A percentile compares a stretch with the other conserved stretches of the same genome.
Conservation (phyloP, 2,797 vertebrate genomes). For the Microhierax caerulescens region DNA sequence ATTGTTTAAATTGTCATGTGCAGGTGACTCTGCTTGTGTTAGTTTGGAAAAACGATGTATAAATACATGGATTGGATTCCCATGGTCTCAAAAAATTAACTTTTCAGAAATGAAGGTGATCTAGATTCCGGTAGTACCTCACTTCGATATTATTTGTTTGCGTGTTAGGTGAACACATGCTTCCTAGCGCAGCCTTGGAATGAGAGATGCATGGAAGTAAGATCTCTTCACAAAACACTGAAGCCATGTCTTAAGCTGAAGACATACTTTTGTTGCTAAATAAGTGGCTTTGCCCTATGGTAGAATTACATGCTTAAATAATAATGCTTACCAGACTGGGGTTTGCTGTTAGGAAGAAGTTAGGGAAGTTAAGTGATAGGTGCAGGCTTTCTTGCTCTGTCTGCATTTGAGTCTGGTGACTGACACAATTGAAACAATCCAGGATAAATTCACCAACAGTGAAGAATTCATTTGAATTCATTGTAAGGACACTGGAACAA, state of each 20-base stretch:
- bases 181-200: neutral
- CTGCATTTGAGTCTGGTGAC: neutral
- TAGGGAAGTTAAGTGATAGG: neutral
- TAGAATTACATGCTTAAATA: neutral
- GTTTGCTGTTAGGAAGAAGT: neutral
- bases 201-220: neutral
- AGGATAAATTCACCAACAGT: neutral
- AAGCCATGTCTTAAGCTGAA: neutral
- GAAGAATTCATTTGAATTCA: neutral
- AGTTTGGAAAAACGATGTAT: neutral
- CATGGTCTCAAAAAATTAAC: neutral
- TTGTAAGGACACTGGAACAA: neutral
- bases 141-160: neutral
- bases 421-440: neutral
- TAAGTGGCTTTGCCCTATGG: constrained; percentile 14
- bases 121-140: neutral
- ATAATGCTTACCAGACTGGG: neutral
- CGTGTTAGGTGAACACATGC: neutral
- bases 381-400: neutral
- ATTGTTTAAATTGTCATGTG: neutral
- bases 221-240: neutral
- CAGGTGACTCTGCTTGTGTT: neutral
- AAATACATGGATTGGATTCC: neutral
- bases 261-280: neutral
- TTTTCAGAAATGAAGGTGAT: neutral